Percentiles rank a stretch among this genome's conserved stretches.
Evolutionary conservation across 2,113 vertebrate genomes (phyloP).

Genomic region (Cromileptes altivelis): DNA sequence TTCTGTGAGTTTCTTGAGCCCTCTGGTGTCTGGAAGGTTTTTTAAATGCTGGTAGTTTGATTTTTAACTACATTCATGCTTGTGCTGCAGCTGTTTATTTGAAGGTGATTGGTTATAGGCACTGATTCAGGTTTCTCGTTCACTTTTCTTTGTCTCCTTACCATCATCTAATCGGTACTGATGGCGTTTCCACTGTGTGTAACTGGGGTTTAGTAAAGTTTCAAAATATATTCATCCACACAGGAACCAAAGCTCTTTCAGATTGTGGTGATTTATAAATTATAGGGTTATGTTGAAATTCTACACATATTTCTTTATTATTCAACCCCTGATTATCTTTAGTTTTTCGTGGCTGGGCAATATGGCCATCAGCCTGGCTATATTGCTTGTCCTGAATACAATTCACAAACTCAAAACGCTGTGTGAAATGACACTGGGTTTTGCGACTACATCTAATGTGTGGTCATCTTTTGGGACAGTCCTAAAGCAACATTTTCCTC

Average conservation of each 20-base stretch:
- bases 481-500: constrained; percentile 10
- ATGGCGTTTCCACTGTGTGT: constrained; percentile 18
- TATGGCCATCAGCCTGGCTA: constrained; percentile 1
- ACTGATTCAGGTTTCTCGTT: constrained; percentile 64
- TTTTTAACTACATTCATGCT: constrained; percentile 76
- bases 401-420: constrained; percentile 15
- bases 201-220: constrained; percentile 2
- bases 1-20: constrained; percentile 47
- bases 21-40: constrained; percentile 42
- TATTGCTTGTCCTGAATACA: not conserved
- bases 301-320: not conserved
- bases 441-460: constrained; percentile 1
- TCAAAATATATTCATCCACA: constrained; percentile 22
- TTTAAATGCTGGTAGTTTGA: constrained; percentile 69
- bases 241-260: constrained; percentile 7
- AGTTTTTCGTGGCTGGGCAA: not conserved
- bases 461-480: not conserved
- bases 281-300: not conserved
- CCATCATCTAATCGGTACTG: constrained; percentile 11
- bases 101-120: constrained; percentile 71
- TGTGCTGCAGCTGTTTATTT: constrained; percentile 70
- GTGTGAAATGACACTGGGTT: constrained; percentile 11
- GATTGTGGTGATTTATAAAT: not conserved
- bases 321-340: not conserved
- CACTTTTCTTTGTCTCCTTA: constrained; percentile 1